These are phyloP conservation scores for Pseudomyrmex cubaensis DNA, from an alignment of 1,140 invertebrate species.

Conservation along the genomic window DNA sequence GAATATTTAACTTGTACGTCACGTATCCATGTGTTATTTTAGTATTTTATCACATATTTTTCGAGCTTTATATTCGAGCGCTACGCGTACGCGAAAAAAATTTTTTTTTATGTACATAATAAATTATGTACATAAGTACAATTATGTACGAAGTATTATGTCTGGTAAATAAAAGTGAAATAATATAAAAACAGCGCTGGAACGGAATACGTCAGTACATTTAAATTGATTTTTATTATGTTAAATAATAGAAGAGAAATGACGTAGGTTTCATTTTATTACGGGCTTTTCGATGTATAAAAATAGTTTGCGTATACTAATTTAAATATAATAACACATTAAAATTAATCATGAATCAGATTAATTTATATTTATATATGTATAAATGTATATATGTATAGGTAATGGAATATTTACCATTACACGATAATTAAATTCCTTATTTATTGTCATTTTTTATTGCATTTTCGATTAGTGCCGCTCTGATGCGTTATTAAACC, in stretches of 20 bases:
- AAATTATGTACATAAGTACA: too few species aligned
- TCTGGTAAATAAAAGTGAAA: too few species aligned
- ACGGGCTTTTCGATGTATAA: background rate
- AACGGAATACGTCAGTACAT: background rate
- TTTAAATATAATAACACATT: constrained; percentile 1
- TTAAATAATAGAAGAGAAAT: background rate
- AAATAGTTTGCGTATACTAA: background rate
- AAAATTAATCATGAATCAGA: constrained; percentile 1
- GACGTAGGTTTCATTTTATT: background rate
- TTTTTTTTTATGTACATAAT: too few species aligned
- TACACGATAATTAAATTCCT: constrained; percentile 20
- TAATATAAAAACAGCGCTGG: too few species aligned
- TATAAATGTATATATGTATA: background rate
- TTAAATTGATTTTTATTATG: background rate
- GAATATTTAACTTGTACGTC: background rate
- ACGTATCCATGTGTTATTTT: background rate
- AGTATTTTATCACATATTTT: background rate
- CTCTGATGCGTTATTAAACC: constrained; percentile 40
- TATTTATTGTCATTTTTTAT: constrained; percentile 41
- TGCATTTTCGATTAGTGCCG: constrained; percentile 23
- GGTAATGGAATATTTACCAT: constrained; percentile 9
- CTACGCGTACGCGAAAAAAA: too few species aligned
- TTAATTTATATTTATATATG: too few species aligned
- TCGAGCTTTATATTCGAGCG: background rate
- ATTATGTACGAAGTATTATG: too few species aligned